Percentiles rank a stretch among this genome's conserved stretches.
These are phyloP conservation scores for Carcharodon carcharias DNA, from an alignment of 2,797 vertebrate genomes.

Conservation along the genomic window DNA sequence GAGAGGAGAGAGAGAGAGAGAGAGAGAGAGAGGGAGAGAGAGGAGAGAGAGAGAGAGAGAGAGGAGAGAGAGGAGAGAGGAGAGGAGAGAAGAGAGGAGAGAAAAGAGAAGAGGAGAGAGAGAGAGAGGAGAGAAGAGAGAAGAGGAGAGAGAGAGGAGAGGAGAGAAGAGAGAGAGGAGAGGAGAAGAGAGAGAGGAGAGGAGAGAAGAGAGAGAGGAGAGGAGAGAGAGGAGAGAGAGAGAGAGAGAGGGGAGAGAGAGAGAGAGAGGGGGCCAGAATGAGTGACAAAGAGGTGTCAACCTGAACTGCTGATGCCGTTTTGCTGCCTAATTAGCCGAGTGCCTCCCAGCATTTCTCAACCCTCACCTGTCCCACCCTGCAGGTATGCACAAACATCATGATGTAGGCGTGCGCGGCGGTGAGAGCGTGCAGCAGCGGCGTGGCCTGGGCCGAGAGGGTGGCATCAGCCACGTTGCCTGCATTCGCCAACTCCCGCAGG, in stretches of 20 bases:
- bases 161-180: too few species aligned
- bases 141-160: background rate
- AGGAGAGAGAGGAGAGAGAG: too few species aligned
- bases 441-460: slow-evolving; percentile 87
- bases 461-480: slow-evolving; percentile 82
- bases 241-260: background rate
- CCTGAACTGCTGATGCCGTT: background rate
- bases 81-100: too few species aligned
- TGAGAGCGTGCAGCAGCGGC: slow-evolving; percentile 83
- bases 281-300: background rate
- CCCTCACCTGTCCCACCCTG: slow-evolving; percentile 84
- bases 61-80: too few species aligned
- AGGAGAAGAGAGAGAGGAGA: too few species aligned
- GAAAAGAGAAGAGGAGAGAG: background rate
- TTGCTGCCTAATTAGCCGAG: background rate
- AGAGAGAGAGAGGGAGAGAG: too few species aligned
- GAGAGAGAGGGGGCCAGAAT: slow-evolving; percentile 17
- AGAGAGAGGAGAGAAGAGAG: too few species aligned
- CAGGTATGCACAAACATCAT: slow-evolving; percentile 98
- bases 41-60: background rate
- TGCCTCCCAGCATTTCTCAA: background rate
- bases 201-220: too few species aligned
- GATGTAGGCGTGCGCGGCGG: slow-evolving; percentile 91
- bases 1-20: background rate
- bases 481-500: slow-evolving; percentile 81